Conservation (phyloP, 2,113 vertebrate genomes). For the Nycticebus coucang region DNA sequence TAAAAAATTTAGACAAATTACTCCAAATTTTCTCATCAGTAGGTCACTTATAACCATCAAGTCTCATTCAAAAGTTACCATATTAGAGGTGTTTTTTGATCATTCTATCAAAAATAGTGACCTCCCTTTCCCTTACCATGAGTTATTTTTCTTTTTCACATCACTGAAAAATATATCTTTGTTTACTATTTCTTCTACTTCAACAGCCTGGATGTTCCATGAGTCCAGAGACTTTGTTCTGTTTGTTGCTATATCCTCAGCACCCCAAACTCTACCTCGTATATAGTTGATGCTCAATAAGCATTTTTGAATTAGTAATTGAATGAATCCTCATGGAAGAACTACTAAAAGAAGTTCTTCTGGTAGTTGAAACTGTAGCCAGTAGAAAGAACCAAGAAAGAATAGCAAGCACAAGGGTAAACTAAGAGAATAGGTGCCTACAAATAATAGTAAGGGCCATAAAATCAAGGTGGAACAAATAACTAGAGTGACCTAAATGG, state of each 20-base stretch:
- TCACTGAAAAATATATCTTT: background rate
- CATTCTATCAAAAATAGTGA: background rate
- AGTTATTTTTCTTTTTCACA: background rate
- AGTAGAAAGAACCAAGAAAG: slow-evolving; percentile 4
- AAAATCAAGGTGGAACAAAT: background rate
- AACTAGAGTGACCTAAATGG: background rate
- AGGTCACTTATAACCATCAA: background rate
- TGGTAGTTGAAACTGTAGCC: slow-evolving; percentile 3
- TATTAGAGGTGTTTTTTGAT: background rate
- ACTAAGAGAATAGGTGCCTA: background rate
- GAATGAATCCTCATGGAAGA: background rate
- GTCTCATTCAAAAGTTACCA: background rate
- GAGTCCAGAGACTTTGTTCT: background rate
- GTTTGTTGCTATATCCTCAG: background rate
- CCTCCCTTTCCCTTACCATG: background rate
- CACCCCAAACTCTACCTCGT: background rate
- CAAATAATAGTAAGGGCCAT: background rate
- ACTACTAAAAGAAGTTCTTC: slow-evolving; percentile 21
- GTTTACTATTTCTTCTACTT: slow-evolving; percentile 8
- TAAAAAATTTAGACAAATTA: background rate
- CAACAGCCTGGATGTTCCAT: background rate
- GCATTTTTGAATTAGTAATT: slow-evolving; percentile 5
- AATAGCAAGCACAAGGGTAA: background rate
- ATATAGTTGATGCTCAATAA: background rate
- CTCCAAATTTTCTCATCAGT: background rate